Evolutionary conservation across 2,888 invertebrate genomes (phyloP).

Genomic region (Sepioteuthis lessoniana): DNA sequence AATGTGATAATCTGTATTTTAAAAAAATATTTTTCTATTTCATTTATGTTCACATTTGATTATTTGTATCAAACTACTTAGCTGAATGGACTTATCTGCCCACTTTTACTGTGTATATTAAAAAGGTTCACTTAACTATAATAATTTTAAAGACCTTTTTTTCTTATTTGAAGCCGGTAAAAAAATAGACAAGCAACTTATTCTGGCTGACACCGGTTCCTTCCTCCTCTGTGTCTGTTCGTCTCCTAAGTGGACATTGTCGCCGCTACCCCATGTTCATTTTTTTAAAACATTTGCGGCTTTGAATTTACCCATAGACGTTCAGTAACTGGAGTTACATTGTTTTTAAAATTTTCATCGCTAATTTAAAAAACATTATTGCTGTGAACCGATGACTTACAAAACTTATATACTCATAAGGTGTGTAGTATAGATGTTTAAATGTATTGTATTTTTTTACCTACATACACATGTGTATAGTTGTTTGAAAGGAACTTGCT

Average conservation of each 20-base stretch:
- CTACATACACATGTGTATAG: background rate
- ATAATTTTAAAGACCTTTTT: too few species aligned
- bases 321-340: conserved; percentile 2
- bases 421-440: background rate
- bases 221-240: background rate
- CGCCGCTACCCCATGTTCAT: background rate
- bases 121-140: too few species aligned
- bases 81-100: too few species aligned
- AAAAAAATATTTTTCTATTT: too few species aligned
- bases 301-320: background rate
- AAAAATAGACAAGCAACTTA: background rate
- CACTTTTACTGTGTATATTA: too few species aligned
- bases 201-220: background rate
- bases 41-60: too few species aligned
- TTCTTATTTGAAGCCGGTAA: background rate
- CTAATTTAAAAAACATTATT: background rate
- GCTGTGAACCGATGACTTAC: background rate
- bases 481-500: background rate
- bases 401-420: background rate
- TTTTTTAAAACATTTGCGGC: background rate
- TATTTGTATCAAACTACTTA: too few species aligned
- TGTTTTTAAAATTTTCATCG: background rate
- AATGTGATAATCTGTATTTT: too few species aligned
- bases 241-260: background rate
- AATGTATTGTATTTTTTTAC: background rate